Percentiles rank a stretch among this genome's conserved stretches.
Conservation (phyloP, 2,888 invertebrate species). For the Platycheirus albimanus region DNA sequence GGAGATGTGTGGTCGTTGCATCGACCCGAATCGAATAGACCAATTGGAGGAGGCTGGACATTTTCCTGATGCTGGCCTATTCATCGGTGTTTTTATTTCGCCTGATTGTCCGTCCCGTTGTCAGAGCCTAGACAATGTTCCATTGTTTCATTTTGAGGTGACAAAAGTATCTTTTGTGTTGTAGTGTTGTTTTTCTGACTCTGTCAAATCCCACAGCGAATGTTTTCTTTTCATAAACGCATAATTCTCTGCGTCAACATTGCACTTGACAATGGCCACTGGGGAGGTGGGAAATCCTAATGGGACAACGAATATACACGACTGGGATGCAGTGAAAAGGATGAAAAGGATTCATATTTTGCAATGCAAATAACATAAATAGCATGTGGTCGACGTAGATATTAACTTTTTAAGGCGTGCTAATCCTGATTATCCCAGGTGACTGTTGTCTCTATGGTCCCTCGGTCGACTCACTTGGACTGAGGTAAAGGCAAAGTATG, state of each 20-base stretch:
- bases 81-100: constrained; percentile 57
- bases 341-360: constrained; percentile 31
- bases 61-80: constrained; percentile 26
- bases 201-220: constrained; percentile 65
- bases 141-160: constrained; percentile 51
- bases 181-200: constrained; percentile 70
- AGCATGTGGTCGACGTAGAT: constrained; percentile 21
- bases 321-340: constrained; percentile 31
- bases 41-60: constrained; percentile 65
- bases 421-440: constrained; percentile 82
- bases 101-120: constrained; percentile 37
- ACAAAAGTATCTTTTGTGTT: constrained; percentile 66
- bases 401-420: constrained; percentile 82
- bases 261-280: constrained; percentile 64
- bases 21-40: constrained; percentile 43
- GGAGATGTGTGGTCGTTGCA: constrained; percentile 36
- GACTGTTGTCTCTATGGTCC: constrained; percentile 77
- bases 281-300: constrained; percentile 66
- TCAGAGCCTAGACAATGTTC: constrained; percentile 7
- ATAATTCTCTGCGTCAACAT: constrained; percentile 72
- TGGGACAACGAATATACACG: constrained; percentile 39
- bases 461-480: not conserved
- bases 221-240: constrained; percentile 73
- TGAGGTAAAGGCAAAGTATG: not conserved
- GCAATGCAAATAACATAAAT: constrained; percentile 44